phyloP scores from a whole-genome alignment of 2,113 vertebrate genomes.

The Coptodon rendalli region DNA sequence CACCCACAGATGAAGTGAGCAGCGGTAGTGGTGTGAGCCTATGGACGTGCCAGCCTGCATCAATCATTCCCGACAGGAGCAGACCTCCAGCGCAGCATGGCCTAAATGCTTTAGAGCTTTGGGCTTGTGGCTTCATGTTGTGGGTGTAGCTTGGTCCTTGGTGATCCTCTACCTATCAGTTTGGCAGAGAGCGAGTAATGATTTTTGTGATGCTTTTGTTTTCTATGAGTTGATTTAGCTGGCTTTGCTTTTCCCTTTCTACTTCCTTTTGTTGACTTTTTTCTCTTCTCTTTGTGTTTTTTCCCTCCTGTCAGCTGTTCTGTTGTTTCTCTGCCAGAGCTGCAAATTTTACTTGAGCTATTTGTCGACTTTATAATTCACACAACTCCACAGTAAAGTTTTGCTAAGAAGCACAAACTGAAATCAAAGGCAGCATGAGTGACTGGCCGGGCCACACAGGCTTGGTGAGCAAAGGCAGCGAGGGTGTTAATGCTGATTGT shows the following conservation, averaged over 20 bases:
- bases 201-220: conserved; percentile 1
- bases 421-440: neutral
- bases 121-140: conserved; percentile 10
- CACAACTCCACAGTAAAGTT: neutral
- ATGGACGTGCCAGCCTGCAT: conserved; percentile 12
- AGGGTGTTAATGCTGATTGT: conserved; percentile 43
- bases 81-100: neutral
- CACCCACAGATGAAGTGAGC: conserved; percentile 2
- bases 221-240: conserved; percentile 14
- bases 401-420: neutral
- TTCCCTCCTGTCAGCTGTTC: conserved; percentile 14
- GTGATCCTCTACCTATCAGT: neutral
- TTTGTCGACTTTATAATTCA: conserved; percentile 4
- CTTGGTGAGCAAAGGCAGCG: neutral
- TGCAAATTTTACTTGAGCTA: neutral
- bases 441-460: neutral
- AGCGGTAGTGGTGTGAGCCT: neutral
- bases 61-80: conserved; percentile 24
- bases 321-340: neutral
- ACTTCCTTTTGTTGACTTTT: conserved; percentile 19
- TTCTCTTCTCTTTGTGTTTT: neutral
- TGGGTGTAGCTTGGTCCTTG: neutral
- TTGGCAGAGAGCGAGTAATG: neutral
- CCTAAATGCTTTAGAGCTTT: conserved; percentile 5
- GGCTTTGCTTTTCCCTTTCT: conserved; percentile 15